phyloP scores from a whole-genome alignment of 2,888 invertebrate genomes.

The Dichetophora obliterata region DNA sequence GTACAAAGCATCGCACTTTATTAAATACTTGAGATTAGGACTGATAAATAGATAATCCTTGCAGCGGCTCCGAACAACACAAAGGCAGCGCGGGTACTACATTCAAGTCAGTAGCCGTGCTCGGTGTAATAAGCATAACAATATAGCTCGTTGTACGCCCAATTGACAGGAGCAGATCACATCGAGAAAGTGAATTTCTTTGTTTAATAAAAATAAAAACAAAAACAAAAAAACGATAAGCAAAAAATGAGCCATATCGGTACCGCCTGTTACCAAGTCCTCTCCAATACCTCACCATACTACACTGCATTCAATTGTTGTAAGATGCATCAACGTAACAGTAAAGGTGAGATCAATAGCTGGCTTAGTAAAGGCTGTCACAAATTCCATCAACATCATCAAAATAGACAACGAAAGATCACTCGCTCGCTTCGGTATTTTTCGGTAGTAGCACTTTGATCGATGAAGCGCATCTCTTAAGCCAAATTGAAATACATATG shows the following conservation, averaged over 20 bases:
- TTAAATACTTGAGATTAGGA: slow-evolving; percentile 68
- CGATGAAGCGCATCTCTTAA: slow-evolving; percentile 65
- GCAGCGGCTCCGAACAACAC: slow-evolving; percentile 50
- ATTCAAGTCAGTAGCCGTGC: slow-evolving; percentile 59
- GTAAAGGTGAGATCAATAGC: slow-evolving; percentile 64
- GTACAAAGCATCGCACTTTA: slow-evolving; percentile 67
- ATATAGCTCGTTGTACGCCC: slow-evolving; percentile 63
- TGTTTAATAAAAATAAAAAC: slow-evolving; percentile 1
- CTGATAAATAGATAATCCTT: slow-evolving; percentile 67
- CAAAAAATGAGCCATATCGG: slow-evolving; percentile 57
- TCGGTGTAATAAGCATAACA: slow-evolving; percentile 66
- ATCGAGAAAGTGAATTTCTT: slow-evolving; percentile 29
- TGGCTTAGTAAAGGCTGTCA: slow-evolving; percentile 57
- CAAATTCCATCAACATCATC: slow-evolving; percentile 45
- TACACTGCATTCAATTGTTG: slow-evolving; percentile 24
- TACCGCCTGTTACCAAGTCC: slow-evolving; percentile 39
- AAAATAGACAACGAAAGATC: slow-evolving; percentile 14
- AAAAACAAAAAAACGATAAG: slow-evolving; percentile 1
- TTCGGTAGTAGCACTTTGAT: slow-evolving; percentile 53
- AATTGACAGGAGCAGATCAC: slow-evolving; percentile 55
- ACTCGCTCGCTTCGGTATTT: slow-evolving; percentile 41
- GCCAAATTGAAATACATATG: slow-evolving; percentile 57
- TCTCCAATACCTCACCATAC: slow-evolving; percentile 1
- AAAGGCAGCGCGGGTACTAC: slow-evolving; percentile 40
- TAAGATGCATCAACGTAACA: not conserved